Conservation (phyloP, 2,888 invertebrate species). For the Clanis bilineata region DNA sequence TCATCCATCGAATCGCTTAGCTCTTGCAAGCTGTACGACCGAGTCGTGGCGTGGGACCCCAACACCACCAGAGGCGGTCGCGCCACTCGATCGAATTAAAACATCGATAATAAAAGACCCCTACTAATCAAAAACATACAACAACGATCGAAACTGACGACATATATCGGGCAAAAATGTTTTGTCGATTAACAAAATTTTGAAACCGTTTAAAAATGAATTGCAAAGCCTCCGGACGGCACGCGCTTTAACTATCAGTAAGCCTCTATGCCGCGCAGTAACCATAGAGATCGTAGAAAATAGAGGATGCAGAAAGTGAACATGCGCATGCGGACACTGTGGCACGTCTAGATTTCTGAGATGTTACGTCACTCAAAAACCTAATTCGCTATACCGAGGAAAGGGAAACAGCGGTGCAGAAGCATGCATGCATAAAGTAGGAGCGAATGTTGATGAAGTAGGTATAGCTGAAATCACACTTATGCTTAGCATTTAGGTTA, state of each 20-base stretch:
- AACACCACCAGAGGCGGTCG: constrained; percentile 61
- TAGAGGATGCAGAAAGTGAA: constrained; percentile 72
- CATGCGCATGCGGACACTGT: constrained; percentile 74
- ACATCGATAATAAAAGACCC: constrained; percentile 61
- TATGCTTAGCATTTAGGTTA: constrained; percentile 10
- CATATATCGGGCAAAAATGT: constrained; percentile 66
- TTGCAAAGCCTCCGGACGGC: constrained; percentile 70
- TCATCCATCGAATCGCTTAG: constrained; percentile 79
- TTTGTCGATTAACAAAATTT: constrained; percentile 29
- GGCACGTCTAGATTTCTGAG: constrained; percentile 58
- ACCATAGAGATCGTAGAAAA: constrained; percentile 82
- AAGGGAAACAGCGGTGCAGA: constrained; percentile 58
- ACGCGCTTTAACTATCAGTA: constrained; percentile 68
- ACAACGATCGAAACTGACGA: constrained; percentile 70
- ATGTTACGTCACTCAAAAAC: constrained; percentile 43
- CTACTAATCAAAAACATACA: constrained; percentile 68
- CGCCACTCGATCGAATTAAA: constrained; percentile 60
- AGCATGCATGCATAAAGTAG: constrained; percentile 79
- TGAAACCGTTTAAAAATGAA: constrained; percentile 39
- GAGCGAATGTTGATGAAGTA: constrained; percentile 55
- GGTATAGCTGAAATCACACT: neutral
- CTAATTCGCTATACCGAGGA: constrained; percentile 52
- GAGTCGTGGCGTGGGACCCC: constrained; percentile 69
- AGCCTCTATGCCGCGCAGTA: constrained; percentile 83
- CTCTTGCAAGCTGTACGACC: constrained; percentile 64